phyloP scores from a whole-genome alignment of 2,888 invertebrate species.

The Chymomyza caudatula region DNA sequence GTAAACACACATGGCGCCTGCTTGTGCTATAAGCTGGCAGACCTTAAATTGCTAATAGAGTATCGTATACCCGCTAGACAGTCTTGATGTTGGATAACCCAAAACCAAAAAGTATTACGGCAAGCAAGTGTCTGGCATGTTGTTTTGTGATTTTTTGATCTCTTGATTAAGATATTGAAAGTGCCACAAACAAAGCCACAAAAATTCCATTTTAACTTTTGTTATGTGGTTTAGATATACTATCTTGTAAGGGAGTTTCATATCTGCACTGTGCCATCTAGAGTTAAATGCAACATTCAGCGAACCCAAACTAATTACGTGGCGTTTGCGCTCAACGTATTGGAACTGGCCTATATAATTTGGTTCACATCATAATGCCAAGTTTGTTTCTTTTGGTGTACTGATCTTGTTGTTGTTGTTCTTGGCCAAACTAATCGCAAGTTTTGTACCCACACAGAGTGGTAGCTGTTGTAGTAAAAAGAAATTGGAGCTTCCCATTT shows the following conservation, averaged over 20 bases:
- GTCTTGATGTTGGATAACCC: neutral
- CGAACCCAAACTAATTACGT: neutral
- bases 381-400: neutral
- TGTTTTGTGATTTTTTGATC: neutral
- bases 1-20: neutral
- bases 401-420: neutral
- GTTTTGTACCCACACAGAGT: slow-evolving; percentile 2
- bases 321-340: neutral
- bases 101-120: neutral
- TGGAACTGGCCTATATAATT: neutral
- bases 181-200: neutral
- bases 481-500: neutral
- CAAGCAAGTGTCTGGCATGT: neutral
- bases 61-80: neutral
- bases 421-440: neutral
- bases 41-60: neutral
- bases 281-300: neutral
- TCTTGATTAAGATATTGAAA: neutral
- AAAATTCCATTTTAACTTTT: neutral
- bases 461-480: no score
- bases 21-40: neutral
- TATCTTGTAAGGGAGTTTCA: neutral
- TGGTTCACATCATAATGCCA: neutral
- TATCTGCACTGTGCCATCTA: neutral
- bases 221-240: neutral